Evolutionary conservation across 2,797 vertebrate species (phyloP), one percentile per base, ranked within the genome.

Genomic region (Salmo trutta): DNA sequence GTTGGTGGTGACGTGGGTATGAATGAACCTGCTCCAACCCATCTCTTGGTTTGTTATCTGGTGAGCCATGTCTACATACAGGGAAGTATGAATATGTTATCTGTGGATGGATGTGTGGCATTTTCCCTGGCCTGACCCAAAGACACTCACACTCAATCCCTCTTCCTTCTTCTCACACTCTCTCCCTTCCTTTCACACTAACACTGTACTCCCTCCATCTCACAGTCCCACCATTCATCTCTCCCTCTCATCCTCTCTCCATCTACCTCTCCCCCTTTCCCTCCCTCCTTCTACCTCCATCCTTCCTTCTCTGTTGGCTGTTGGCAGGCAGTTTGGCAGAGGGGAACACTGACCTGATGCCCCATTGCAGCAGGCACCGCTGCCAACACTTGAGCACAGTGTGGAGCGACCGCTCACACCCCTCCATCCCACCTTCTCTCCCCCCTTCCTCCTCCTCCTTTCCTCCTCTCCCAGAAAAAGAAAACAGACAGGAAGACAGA

Each of bases 321-420:
- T 87, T 88, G 86, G 86, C 87, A 91, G 83, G 73, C 74, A 74
- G 74, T 36, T 71, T 54, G 78, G 78, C 83, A 10, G 41, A 83
- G 83, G 77, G 84, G 86, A 84, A 76, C 79, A 80, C 81, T 83
- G 77, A 85, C 85, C 87, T 62, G 79, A 86, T 83, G 89, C 81
- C 86, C 78, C 75, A 87, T 89, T 88, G 85, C 85, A 90, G 88
- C 85, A 64, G 77, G 75, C 75, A 78, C 53, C 77, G 54, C 81
- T 88, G 90, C 87, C 88, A 81, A 74, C 86, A 86, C 84, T 71
- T 2, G 67, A 76, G 76, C 81, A 76, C 82, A 82, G 84, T 82
- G 84, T 89, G 90, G 84, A 75, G 84, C 83, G 79, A 76, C 72
- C 80, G 51, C 19, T 31, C 51, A 14, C 41, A 47, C 10, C 10